Evolutionary conservation across 2,113 vertebrate species (phyloP).

Genomic region (Ammodytes dubius): DNA sequence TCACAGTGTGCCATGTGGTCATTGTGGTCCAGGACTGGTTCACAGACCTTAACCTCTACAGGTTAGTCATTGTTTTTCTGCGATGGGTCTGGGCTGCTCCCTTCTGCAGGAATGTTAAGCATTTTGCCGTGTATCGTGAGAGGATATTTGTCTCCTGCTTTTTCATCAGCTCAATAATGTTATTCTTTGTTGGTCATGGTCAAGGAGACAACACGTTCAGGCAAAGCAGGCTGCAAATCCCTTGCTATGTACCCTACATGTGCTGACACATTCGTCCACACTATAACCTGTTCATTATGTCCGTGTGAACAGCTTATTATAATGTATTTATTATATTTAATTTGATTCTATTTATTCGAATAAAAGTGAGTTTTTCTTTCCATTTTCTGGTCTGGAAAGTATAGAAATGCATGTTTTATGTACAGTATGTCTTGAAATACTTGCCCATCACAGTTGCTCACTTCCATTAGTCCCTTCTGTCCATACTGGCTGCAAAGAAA

Average conservation of each 20-base stretch:
- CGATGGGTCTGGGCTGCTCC: fast-evolving
- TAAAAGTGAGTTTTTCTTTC: neutral
- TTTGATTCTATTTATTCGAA: too few species aligned
- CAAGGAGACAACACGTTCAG: constrained; percentile 20
- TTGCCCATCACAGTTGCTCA: too few species aligned
- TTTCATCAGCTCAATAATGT: constrained; percentile 50
- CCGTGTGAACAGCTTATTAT: too few species aligned
- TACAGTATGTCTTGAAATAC: neutral
- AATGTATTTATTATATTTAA: too few species aligned
- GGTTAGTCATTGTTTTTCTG: constrained; percentile 74
- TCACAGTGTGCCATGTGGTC: constrained; percentile 93
- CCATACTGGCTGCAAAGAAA: too few species aligned
- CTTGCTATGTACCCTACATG: neutral
- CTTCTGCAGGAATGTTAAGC: constrained; percentile 49
- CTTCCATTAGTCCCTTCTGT: too few species aligned
- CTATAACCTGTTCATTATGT: neutral
- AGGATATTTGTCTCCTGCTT: constrained; percentile 68
- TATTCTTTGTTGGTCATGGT: constrained; percentile 39
- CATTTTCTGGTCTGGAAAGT: neutral
- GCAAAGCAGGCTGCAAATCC: constrained; percentile 4
- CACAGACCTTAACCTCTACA: constrained; percentile 92
- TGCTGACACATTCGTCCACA: neutral
- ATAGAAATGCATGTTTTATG: neutral
- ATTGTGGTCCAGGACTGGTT: constrained; percentile 95
- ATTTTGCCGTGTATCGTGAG: constrained; percentile 50